Conservation (phyloP, 2,888 invertebrate species). For the Agrochola circellaris region DNA sequence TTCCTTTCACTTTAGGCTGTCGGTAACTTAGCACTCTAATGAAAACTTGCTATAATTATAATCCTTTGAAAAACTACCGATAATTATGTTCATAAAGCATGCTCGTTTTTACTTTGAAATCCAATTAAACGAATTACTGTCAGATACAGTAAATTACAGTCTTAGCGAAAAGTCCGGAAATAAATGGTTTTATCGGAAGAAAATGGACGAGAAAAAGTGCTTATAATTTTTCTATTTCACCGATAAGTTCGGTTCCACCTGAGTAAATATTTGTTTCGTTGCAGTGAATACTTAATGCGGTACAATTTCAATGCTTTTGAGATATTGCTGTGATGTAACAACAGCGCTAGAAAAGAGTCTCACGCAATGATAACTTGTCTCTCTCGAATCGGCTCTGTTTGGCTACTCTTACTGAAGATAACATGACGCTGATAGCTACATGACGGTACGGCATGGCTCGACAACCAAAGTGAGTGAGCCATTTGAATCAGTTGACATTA, state of each 20-base stretch:
- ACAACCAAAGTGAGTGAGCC: background rate
- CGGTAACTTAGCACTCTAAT: conserved; percentile 26
- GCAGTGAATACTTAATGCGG: conserved; percentile 14
- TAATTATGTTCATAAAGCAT: conserved; percentile 36
- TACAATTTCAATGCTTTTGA: conserved; percentile 8
- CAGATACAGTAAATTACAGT: conserved; percentile 41
- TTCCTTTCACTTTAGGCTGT: conserved; percentile 34
- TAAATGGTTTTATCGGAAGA: conserved; percentile 40
- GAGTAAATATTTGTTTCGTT: conserved; percentile 31
- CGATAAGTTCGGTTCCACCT: conserved; percentile 36
- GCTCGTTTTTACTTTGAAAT: conserved; percentile 41
- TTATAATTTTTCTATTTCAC: conserved; percentile 43
- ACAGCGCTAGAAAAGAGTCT: background rate
- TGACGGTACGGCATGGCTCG: too few species aligned
- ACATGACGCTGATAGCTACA: too few species aligned
- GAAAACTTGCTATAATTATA: conserved; percentile 24
- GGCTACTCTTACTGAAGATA: background rate
- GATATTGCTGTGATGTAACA: background rate
- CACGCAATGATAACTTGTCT: too few species aligned
- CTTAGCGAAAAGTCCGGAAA: conserved; percentile 23
- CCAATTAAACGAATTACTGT: conserved; percentile 45
- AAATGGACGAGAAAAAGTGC: conserved; percentile 32
- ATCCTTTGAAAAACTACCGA: conserved; percentile 41
- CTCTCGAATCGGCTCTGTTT: background rate
- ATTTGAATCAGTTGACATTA: too few species aligned